phyloP scores from a whole-genome alignment of 2,113 vertebrate species.

The Cathartes aura region DNA sequence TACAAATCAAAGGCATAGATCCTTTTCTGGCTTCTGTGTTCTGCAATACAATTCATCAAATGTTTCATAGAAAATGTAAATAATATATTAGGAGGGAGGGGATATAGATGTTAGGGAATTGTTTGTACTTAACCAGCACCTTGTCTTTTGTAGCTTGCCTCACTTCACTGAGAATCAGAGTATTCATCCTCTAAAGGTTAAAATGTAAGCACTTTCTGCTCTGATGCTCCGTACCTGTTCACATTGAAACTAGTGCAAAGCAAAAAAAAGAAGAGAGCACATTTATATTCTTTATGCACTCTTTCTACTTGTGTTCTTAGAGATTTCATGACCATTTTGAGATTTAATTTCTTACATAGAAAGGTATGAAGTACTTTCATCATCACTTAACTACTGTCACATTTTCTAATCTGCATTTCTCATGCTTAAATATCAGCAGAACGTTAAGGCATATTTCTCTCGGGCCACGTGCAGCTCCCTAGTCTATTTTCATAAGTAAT shows the following conservation, averaged over 20 bases:
- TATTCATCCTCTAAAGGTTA: not conserved
- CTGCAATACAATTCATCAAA: constrained; percentile 1
- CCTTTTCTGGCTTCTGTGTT: not conserved
- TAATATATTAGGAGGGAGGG: not conserved
- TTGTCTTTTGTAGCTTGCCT: not conserved
- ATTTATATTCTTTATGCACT: not conserved
- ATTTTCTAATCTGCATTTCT: not conserved
- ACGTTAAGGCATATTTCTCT: not conserved
- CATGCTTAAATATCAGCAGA: not conserved
- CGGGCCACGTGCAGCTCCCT: not conserved
- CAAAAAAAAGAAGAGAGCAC: not conserved
- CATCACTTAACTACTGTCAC: not conserved
- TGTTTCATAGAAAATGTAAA: constrained; percentile 1
- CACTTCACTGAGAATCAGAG: not conserved
- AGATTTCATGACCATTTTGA: not conserved
- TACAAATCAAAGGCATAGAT: not conserved
- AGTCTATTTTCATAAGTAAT: not conserved
- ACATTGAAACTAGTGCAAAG: not conserved
- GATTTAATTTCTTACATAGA: not conserved
- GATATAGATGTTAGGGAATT: not conserved
- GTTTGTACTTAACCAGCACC: not conserved
- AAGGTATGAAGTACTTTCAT: not conserved
- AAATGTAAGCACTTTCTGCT: not conserved
- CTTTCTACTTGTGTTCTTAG: not conserved
- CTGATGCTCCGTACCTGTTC: not conserved